Evolutionary conservation across 1,140 invertebrate genomes (phyloP).

Genomic region (Calephelis virginiensis): DNA sequence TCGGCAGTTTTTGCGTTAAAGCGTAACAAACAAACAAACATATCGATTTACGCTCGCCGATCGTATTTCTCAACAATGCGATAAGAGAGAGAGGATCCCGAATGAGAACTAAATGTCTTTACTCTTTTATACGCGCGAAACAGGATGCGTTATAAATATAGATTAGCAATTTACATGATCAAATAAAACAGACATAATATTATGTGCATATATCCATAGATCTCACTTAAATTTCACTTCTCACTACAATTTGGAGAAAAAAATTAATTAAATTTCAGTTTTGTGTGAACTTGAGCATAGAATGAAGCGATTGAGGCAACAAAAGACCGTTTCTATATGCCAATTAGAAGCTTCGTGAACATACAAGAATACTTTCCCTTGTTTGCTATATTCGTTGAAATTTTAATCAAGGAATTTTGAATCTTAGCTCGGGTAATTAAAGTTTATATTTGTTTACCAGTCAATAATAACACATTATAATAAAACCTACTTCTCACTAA

Average conservation of each 20-base stretch:
- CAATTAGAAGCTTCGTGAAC: slow-evolving; percentile 51
- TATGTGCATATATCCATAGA: slow-evolving; percentile 5
- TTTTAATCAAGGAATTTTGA: slow-evolving; percentile 7
- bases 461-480: background rate
- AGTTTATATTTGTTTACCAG: background rate
- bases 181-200: background rate
- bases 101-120: no score
- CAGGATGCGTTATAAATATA: no score
- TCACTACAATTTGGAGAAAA: slow-evolving; percentile 43
- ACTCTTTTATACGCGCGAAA: no score
- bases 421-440: slow-evolving; percentile 9
- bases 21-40: no score
- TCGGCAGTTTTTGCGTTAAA: no score
- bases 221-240: slow-evolving; percentile 45
- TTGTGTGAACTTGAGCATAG: slow-evolving; percentile 43
- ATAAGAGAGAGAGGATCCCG: no score
- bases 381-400: slow-evolving; percentile 1
- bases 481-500: background rate
- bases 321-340: slow-evolving; percentile 62
- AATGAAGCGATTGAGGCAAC: slow-evolving; percentile 37
- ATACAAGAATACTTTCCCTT: slow-evolving; percentile 48
- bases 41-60: no score
- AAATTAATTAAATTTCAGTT: slow-evolving; percentile 32
- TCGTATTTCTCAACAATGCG: no score
- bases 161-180: background rate